A percentile compares a stretch with the other conserved stretches of the same genome.
phyloP scores from a whole-genome alignment of 2,797 vertebrate species.

The Helostoma temminkii region DNA sequence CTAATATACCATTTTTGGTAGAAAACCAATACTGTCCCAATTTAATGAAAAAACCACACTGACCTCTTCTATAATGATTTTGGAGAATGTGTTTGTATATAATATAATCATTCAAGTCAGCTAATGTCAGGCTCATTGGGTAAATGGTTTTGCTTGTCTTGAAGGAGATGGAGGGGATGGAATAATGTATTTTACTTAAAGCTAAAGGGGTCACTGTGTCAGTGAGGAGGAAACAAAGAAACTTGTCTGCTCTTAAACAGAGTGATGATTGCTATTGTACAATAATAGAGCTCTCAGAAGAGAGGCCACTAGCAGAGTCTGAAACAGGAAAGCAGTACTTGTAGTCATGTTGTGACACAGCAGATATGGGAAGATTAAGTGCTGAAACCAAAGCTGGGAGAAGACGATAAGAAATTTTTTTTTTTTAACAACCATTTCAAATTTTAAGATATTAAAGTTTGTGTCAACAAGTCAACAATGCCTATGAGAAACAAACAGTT shows the following conservation, averaged over 20 bases:
- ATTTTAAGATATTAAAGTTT: conserved; percentile 57
- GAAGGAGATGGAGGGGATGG: conserved; percentile 18
- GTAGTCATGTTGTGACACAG: conserved; percentile 61
- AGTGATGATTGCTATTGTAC: conserved; percentile 57
- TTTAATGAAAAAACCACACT: conserved; percentile 1
- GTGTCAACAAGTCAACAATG: conserved; percentile 38
- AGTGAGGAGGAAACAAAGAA: conserved; percentile 66
- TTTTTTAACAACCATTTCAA: conserved; percentile 36
- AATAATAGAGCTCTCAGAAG: conserved; percentile 43
- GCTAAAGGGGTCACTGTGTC: conserved; percentile 49
- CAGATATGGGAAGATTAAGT: conserved; percentile 69
- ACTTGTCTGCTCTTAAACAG: conserved; percentile 53
- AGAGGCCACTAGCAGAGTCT: conserved; percentile 45
- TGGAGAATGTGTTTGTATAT: conserved; percentile 29
- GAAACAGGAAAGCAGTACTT: conserved; percentile 47
- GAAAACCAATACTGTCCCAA: conserved; percentile 3
- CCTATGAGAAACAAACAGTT: conserved; percentile 12
- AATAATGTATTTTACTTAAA: conserved; percentile 54
- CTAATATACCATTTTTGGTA: conserved; percentile 4
- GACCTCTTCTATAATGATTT: background rate
- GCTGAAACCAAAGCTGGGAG: conserved; percentile 67
- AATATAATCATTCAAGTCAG: conserved; percentile 52
- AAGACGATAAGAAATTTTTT: conserved; percentile 58
- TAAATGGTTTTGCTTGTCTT: conserved; percentile 43
- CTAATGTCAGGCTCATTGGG: conserved; percentile 33